Evolutionary conservation across 2,797 vertebrate species (phyloP).

Genomic region (Anguilla pacifica): DNA sequence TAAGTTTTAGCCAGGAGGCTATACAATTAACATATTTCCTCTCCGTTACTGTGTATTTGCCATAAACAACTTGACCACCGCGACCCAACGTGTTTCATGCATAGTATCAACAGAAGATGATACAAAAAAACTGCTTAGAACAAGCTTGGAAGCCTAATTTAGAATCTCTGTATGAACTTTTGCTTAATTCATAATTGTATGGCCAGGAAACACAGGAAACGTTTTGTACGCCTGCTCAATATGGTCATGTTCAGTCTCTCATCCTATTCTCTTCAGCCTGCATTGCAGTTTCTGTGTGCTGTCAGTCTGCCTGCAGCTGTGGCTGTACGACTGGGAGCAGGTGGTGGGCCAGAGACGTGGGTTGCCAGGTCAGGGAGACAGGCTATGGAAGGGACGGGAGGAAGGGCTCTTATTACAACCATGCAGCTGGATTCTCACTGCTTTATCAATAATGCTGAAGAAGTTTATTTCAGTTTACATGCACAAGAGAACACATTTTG

Average conservation of each 20-base stretch:
- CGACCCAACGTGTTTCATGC: too few relatives aligned
- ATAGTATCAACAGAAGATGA: too few relatives aligned
- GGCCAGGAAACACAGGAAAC: background rate
- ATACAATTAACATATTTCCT: too few relatives aligned
- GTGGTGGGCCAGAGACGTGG: conserved; percentile 86
- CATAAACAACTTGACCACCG: too few relatives aligned
- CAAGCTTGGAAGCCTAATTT: too few relatives aligned
- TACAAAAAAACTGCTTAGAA: too few relatives aligned
- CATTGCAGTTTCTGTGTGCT: background rate
- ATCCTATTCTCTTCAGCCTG: background rate
- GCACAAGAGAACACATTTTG: background rate
- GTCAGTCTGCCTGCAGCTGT: conserved; percentile 75
- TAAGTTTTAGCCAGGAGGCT: too few relatives aligned
- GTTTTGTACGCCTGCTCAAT: background rate
- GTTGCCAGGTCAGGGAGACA: background rate
- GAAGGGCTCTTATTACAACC: background rate
- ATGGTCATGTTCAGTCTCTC: background rate
- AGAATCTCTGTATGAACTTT: too few relatives aligned
- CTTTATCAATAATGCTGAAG: background rate
- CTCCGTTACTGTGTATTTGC: too few relatives aligned
- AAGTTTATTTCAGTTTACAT: background rate
- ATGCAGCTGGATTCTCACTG: background rate
- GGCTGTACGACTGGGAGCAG: conserved; percentile 94
- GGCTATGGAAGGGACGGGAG: background rate
- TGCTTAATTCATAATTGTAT: background rate